Evolutionary conservation across 2,113 vertebrate genomes (phyloP).

Genomic region (Laticauda laticaudata): DNA sequence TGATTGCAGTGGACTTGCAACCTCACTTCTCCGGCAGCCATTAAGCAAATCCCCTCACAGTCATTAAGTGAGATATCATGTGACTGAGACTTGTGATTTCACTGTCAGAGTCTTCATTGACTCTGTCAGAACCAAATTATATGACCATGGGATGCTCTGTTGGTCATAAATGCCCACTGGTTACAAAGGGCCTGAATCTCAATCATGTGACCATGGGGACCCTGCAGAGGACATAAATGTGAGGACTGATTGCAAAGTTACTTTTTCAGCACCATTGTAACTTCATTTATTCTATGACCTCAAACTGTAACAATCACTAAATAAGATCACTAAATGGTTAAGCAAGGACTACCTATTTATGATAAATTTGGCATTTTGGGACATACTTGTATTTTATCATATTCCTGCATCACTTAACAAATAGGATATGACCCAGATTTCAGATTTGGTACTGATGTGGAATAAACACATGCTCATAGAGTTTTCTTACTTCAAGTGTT

Average conservation of each 20-base stretch:
- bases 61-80: neutral
- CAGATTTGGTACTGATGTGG: neutral
- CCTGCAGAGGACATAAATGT: neutral
- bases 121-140: neutral
- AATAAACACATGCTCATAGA: neutral
- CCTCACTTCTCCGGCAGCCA: neutral
- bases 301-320: neutral
- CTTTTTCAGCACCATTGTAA: neutral
- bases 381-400: neutral
- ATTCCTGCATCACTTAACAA: neutral
- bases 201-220: neutral
- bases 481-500: constrained; percentile 24
- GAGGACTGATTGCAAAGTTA: neutral
- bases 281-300: neutral
- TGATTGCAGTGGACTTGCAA: neutral
- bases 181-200: neutral
- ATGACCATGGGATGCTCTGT: neutral
- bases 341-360: neutral
- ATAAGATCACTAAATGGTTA: neutral
- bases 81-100: neutral
- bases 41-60: neutral
- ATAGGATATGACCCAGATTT: neutral
- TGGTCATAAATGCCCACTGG: neutral
- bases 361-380: neutral
- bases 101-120: neutral